A percentile compares a stretch with the other conserved stretches of the same genome.
Evolutionary conservation across 2,113 vertebrate genomes (phyloP).

Genomic region (Clupea harengus): DNA sequence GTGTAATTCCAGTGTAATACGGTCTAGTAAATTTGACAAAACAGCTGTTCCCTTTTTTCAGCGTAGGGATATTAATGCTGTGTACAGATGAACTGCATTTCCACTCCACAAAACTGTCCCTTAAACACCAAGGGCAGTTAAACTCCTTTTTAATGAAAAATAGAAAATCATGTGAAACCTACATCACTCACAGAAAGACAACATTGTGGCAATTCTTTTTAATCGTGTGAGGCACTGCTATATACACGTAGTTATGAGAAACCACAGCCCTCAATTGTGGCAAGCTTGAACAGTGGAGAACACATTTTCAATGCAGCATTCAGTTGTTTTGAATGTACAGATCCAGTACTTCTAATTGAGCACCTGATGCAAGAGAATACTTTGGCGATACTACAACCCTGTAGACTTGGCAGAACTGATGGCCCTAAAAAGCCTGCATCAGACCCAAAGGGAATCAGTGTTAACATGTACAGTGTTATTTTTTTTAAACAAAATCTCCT

Average conservation of each 20-base stretch:
- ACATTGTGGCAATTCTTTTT: neutral
- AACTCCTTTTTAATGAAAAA: neutral
- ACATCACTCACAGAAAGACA: neutral
- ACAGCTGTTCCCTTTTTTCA: no score
- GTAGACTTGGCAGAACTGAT: constrained; percentile 11
- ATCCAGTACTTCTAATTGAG: constrained; percentile 7
- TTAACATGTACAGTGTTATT: constrained; percentile 8
- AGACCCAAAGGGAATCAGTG: constrained; percentile 2
- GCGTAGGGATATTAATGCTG: neutral
- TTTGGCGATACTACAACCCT: neutral
- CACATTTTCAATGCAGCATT: neutral
- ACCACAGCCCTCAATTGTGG: neutral
- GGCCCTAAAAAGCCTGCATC: neutral
- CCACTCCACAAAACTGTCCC: neutral
- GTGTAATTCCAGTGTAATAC: no score
- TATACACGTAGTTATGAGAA: neutral
- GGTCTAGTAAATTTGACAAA: no score
- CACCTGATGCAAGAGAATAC: neutral
- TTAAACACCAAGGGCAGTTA: neutral
- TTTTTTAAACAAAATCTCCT: neutral
- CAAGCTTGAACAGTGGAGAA: constrained; percentile 3
- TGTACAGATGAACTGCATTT: neutral
- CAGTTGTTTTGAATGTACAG: neutral
- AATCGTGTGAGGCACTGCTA: neutral
- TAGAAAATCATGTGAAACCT: neutral